Conservation (phyloP, 1,140 invertebrate genomes). For the Gonioctena quinquepunctata region DNA sequence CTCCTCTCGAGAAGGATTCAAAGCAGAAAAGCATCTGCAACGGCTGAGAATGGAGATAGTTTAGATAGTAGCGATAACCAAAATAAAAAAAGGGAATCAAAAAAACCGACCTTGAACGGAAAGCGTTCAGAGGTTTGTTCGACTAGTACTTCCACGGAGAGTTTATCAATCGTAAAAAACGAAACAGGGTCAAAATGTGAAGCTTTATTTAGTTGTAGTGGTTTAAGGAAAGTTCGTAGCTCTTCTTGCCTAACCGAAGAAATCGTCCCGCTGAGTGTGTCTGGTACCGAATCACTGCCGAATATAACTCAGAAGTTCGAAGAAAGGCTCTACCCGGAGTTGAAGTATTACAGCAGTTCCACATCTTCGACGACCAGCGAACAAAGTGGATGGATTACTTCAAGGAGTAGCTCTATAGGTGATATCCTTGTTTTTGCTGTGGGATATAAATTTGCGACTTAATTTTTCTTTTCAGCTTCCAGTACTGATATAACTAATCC, state of each 20-base stretch:
- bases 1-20: conserved; percentile 17
- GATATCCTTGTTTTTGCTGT: no score
- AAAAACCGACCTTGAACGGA: conserved; percentile 9
- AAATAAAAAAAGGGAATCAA: conserved; percentile 20
- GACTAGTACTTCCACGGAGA: conserved; percentile 39
- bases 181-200: conserved; percentile 29
- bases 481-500: conserved; percentile 41
- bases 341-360: conserved; percentile 58
- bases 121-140: conserved; percentile 33
- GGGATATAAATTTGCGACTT: not conserved
- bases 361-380: conserved; percentile 73
- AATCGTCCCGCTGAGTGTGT: conserved; percentile 36
- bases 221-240: conserved; percentile 64
- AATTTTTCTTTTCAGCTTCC: conserved; percentile 27
- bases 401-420: conserved; percentile 63
- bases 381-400: conserved; percentile 78
- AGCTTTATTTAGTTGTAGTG: not conserved
- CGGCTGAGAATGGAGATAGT: not conserved
- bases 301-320: conserved; percentile 62
- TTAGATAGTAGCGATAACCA: not conserved
- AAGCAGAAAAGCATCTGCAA: not conserved
- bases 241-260: conserved; percentile 63
- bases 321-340: conserved; percentile 22
- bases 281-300: conserved; percentile 63
- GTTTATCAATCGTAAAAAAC: conserved; percentile 18